phyloP scores from a whole-genome alignment of 2,888 invertebrate genomes.

The Zelleria hepariella region DNA sequence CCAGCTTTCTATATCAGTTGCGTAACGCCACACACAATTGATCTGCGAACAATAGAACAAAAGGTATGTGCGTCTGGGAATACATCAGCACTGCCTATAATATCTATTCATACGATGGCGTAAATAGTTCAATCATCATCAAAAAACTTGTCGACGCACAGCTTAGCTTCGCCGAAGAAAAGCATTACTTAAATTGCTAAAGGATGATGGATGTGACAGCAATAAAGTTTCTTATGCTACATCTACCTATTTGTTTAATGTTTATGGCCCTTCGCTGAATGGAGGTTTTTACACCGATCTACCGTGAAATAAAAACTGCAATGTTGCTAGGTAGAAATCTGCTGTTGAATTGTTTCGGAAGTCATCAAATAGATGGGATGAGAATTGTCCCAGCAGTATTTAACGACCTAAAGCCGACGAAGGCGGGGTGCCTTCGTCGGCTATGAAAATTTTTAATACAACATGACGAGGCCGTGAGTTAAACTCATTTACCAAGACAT shows the following conservation, averaged over 20 bases:
- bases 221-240: conserved; percentile 1
- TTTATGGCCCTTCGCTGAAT: background rate
- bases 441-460: background rate
- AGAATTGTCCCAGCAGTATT: background rate
- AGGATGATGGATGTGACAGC: conserved; percentile 6
- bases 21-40: background rate
- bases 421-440: background rate
- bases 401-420: background rate
- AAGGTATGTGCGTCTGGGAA: background rate
- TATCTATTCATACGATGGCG: background rate
- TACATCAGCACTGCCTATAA: background rate
- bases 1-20: background rate
- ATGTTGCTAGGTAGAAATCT: background rate
- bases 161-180: background rate
- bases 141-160: conserved; percentile 1
- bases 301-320: conserved; percentile 1
- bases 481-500: background rate
- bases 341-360: background rate
- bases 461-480: background rate
- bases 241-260: conserved; percentile 3
- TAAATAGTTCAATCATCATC: conserved; percentile 2
- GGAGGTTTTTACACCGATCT: background rate
- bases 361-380: background rate
- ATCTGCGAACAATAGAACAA: conserved; percentile 1
- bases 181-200: conserved; percentile 3